Conservation (phyloP, 2,797 vertebrate genomes). For the Phalanger gymnotis region DNA sequence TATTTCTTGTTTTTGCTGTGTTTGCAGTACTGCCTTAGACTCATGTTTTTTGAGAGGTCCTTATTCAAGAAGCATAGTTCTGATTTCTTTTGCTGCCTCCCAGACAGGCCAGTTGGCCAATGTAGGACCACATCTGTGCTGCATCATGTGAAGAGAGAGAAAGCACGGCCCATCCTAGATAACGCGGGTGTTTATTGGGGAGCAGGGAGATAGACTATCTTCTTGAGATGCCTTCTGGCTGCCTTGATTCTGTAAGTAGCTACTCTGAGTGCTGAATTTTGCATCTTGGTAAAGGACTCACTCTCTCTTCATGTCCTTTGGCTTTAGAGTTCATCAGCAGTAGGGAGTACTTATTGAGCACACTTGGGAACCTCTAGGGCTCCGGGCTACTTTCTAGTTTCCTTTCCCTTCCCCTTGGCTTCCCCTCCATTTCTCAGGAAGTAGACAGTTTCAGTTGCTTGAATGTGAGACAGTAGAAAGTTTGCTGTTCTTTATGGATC, state of each 20-base stretch:
- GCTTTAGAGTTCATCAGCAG: neutral
- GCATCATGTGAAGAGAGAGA: neutral
- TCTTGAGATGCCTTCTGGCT: neutral
- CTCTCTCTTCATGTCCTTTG: neutral
- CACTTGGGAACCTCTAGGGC: neutral
- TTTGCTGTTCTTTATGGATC: neutral
- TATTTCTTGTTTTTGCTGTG: neutral
- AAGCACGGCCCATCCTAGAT: too few species aligned
- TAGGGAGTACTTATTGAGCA: neutral
- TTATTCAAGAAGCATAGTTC: neutral
- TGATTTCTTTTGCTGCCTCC: neutral
- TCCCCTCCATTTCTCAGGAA: neutral
- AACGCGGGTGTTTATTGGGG: neutral
- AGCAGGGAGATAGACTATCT: neutral
- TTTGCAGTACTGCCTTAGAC: neutral
- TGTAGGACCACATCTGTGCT: neutral
- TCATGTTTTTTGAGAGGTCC: neutral
- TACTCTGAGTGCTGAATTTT: neutral
- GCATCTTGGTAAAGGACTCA: neutral
- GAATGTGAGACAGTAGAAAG: neutral
- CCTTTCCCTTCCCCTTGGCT: neutral
- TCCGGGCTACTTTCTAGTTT: neutral
- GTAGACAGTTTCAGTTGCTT: neutral
- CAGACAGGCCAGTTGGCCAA: neutral
- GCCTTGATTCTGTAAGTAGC: neutral